Evolutionary conservation across 2,113 vertebrate species (phyloP).

Genomic region (Ailuropoda melanoleuca): DNA sequence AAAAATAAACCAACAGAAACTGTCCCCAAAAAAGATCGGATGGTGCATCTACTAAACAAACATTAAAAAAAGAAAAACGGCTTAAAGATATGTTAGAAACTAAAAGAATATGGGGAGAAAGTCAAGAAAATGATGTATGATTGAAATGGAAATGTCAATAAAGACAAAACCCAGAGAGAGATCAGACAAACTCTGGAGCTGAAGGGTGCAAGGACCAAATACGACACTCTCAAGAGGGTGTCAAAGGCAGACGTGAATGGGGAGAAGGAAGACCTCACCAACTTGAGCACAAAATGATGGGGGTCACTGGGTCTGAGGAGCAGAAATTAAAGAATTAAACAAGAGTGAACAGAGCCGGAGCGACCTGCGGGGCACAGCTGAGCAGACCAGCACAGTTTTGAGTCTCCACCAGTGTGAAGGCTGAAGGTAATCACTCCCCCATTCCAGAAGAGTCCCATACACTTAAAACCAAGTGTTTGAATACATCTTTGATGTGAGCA

Average conservation of each 20-base stretch:
- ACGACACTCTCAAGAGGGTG: background rate
- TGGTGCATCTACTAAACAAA: background rate
- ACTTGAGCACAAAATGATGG: too few relatives aligned
- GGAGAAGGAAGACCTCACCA: background rate
- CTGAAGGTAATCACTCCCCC: background rate
- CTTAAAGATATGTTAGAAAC: background rate
- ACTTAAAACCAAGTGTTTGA: background rate
- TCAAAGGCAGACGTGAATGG: too few relatives aligned
- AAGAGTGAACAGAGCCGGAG: background rate
- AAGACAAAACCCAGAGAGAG: background rate
- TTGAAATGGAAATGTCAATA: background rate
- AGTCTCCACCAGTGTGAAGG: fast-evolving
- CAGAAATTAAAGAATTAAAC: background rate
- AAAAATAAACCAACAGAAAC: background rate
- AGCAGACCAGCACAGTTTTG: fast-evolving
- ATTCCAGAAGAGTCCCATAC: background rate
- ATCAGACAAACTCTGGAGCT: background rate
- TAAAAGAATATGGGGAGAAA: background rate
- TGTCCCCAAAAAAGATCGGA: background rate
- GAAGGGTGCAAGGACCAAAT: background rate
- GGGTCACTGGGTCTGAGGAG: background rate
- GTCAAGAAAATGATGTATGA: background rate
- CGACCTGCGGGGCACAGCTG: fast-evolving
- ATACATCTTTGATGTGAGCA: background rate
- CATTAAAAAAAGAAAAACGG: background rate